These are phyloP conservation scores for Drosophila ezoana DNA, from an alignment of 2,888 invertebrate species.

Conservation along the genomic window DNA sequence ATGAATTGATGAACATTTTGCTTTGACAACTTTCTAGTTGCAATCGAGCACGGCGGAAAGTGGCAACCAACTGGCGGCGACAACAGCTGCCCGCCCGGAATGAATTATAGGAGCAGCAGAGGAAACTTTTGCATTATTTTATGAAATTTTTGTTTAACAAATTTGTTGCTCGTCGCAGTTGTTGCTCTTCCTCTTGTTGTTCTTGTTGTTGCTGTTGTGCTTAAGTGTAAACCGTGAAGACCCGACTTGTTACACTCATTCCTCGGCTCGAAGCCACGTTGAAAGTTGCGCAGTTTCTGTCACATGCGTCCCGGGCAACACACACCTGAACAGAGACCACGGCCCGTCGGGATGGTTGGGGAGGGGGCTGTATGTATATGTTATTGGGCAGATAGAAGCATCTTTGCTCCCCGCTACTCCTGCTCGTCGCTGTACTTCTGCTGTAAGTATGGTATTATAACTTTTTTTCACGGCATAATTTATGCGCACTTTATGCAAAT, in stretches of 20 bases:
- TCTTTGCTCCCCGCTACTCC: slow-evolving; percentile 3
- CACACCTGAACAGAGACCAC: slow-evolving; percentile 47
- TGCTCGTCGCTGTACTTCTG: slow-evolving; percentile 20
- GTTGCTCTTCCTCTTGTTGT: slow-evolving; percentile 17
- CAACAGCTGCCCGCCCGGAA: slow-evolving; percentile 53
- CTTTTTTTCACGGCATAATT: slow-evolving; percentile 79
- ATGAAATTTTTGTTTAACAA: slow-evolving; percentile 79
- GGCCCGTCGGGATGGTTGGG: not conserved
- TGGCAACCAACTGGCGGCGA: slow-evolving; percentile 36
- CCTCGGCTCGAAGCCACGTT: slow-evolving; percentile 9
- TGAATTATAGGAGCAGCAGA: slow-evolving; percentile 51
- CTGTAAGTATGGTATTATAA: slow-evolving; percentile 81
- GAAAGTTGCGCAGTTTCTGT: slow-evolving; percentile 78
- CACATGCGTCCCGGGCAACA: slow-evolving; percentile 64
- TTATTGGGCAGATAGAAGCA: slow-evolving; percentile 59
- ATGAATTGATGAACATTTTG: slow-evolving; percentile 63
- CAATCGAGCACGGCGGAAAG: slow-evolving; percentile 17
- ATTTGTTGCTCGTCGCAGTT: slow-evolving; percentile 61
- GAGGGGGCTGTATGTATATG: not conserved
- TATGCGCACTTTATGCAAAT: slow-evolving; percentile 82
- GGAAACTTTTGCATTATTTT: slow-evolving; percentile 75
- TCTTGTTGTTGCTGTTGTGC: slow-evolving; percentile 43
- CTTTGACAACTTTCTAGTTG: slow-evolving; percentile 44
- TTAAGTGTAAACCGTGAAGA: slow-evolving; percentile 62
- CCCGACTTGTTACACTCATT: slow-evolving; percentile 25